Evolutionary conservation across 2,888 invertebrate genomes (phyloP).

Genomic region (Antitype chi): DNA sequence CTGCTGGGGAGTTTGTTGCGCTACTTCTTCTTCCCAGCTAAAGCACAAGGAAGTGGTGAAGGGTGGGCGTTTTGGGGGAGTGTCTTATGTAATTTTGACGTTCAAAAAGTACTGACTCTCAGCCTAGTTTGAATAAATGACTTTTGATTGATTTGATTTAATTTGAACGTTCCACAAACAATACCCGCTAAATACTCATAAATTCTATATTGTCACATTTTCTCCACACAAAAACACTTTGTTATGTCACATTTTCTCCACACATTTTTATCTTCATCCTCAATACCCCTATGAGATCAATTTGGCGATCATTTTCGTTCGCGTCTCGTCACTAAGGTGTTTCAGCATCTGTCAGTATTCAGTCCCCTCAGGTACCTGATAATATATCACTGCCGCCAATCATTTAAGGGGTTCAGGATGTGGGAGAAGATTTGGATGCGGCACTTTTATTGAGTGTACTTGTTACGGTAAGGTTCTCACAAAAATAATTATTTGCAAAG

Average conservation of each 20-base stretch:
- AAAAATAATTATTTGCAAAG: too few species aligned
- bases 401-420: conserved; percentile 21
- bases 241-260: conserved; percentile 3
- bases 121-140: too few species aligned
- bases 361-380: conserved; percentile 66
- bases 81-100: too few species aligned
- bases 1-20: too few species aligned
- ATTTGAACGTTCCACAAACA: not conserved
- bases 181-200: not conserved
- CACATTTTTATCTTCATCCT: conserved; percentile 38
- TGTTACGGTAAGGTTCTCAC: not conserved
- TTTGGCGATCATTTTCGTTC: conserved; percentile 63
- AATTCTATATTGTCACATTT: conserved; percentile 2
- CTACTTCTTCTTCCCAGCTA: too few species aligned
- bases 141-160: too few species aligned
- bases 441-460: not conserved
- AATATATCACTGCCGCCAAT: conserved; percentile 78
- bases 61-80: too few species aligned
- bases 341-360: conserved; percentile 58
- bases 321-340: conserved; percentile 66
- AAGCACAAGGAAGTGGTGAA: too few species aligned
- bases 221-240: not conserved
- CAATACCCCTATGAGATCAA: conserved; percentile 58
- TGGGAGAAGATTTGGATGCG: conserved; percentile 4
- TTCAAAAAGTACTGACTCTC: too few species aligned